phyloP scores from a whole-genome alignment of 2,797 vertebrate species.

The Tapera naevia region DNA sequence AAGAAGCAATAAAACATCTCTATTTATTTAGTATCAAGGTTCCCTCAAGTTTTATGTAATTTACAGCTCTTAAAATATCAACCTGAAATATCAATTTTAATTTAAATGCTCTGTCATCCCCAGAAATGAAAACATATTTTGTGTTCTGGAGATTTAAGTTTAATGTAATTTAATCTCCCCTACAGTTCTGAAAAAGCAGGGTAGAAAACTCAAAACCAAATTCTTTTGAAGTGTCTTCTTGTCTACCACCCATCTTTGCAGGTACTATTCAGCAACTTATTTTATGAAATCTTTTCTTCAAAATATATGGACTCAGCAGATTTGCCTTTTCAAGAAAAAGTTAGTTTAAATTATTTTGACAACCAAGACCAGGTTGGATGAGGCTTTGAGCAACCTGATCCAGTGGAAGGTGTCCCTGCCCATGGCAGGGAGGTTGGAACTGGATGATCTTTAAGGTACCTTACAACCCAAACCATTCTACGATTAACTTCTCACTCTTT shows the following conservation, averaged over 20 bases:
- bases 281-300: not conserved
- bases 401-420: too few species aligned
- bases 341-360: not conserved
- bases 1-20: not conserved
- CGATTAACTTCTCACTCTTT: not conserved
- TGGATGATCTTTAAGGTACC: too few species aligned
- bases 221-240: not conserved
- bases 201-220: not conserved
- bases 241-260: not conserved
- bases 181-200: not conserved
- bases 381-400: too few species aligned
- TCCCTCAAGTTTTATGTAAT: not conserved
- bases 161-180: not conserved
- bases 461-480: too few species aligned
- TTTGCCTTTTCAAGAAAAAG: not conserved
- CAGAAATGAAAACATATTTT: not conserved
- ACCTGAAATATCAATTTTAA: not conserved
- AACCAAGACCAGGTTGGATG: too few species aligned
- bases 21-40: not conserved
- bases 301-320: not conserved
- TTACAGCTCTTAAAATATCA: not conserved
- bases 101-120: not conserved
- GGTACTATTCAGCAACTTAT: not conserved
- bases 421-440: too few species aligned
- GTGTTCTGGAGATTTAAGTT: not conserved